phyloP scores from a whole-genome alignment of 2,797 vertebrate genomes.

The Myotis myotis region DNA sequence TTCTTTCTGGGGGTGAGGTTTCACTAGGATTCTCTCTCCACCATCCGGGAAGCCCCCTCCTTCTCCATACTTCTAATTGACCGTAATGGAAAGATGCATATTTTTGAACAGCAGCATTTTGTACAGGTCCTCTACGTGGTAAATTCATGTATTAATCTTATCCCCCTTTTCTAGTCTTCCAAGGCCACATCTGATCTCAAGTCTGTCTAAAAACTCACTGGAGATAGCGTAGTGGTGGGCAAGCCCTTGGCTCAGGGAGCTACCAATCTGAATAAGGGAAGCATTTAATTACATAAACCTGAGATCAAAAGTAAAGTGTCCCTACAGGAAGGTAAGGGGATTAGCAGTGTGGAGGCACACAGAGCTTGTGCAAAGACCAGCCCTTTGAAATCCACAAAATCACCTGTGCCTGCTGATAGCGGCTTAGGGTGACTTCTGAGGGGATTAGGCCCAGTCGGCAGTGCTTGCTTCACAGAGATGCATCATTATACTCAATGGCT shows the following conservation, averaged over 20 bases:
- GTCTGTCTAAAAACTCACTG: neutral
- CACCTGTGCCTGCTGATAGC: neutral
- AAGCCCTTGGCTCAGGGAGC: neutral
- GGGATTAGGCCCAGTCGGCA: neutral
- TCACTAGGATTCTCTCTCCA: neutral
- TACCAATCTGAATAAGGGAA: neutral
- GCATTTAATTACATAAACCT: slow-evolving; percentile 13
- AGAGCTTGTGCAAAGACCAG: neutral
- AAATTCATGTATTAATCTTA: neutral
- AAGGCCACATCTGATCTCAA: neutral
- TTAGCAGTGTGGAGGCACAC: neutral
- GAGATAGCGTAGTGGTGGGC: neutral
- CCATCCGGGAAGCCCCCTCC: neutral
- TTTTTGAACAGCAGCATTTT: slow-evolving; percentile 23
- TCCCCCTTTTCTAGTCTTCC: neutral
- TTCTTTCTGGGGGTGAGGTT: neutral
- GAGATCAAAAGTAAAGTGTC: neutral
- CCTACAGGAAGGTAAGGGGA: neutral
- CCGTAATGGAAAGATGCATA: neutral
- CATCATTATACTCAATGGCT: neutral
- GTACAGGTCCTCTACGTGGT: neutral
- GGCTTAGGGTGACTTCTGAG: neutral
- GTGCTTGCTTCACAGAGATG: neutral
- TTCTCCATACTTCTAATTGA: neutral
- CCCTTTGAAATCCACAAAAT: slow-evolving; percentile 18